Base-by-base conservation (phyloP, 2,113 vertebrate genomes). In the Spilogale gracilis region DNA sequence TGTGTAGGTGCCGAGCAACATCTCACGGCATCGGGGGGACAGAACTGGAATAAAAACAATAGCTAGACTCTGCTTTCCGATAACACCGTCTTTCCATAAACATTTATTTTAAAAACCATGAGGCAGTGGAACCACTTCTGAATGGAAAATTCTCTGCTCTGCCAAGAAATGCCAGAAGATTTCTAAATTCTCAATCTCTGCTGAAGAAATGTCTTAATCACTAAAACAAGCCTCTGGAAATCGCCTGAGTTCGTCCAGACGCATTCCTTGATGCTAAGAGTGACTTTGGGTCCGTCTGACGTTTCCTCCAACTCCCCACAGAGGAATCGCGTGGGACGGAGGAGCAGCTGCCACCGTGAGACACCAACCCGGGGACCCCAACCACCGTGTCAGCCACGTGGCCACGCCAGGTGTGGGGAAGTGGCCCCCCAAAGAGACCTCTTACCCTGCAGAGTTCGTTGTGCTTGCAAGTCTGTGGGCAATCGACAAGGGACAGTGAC, bases 71-170 rank as follows among this genome's bases (percentile, higher is more conserved):
- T 74, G 78, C 85, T 93, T 90, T 88, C 81, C 56, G 38, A 58
- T 87, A 87, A 94, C 92, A 63, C 63, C 43, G 92, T 90, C 96
- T 96, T 96, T 96, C 96, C 97, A 83, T 92, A 97, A 98, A 97
- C 97, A 90, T 90, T 97, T 92, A 92, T 96, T 98, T 96, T 81
- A 54, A 67, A 97, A 96, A 94, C 94, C 94, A 97, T 63, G 94
- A 98, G 92, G 86, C 97, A 83, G 89, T 95, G 94, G 96, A 96
- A 95, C 86, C 91, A 95, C 67, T 90, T 96, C 84, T 80, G 63
- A 84, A 45, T 88, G 98, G 97, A 98, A 98, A 97, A 96, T 80
- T 54, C 38, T 90, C 89, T 18, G 32, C 12, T 16, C 23, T 1
- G 87, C 97, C 98, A 97, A 65, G 94, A 94, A 91, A 93, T 83